Conservation (phyloP, 2,113 vertebrate genomes). For the Hylia prasina region DNA sequence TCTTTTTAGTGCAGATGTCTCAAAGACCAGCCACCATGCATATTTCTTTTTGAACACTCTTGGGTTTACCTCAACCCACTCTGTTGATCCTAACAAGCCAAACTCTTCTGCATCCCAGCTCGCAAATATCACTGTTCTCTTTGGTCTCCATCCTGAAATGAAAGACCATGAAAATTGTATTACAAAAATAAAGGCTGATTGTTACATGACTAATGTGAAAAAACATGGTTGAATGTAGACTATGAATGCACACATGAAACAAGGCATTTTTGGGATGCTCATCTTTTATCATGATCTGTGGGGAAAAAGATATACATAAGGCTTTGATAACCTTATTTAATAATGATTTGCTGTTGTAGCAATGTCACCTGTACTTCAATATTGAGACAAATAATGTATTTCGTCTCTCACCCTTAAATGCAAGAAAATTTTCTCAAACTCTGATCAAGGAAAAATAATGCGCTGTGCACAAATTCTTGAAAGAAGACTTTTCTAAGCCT, state of each 20-base stretch:
- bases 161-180: background rate
- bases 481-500: background rate
- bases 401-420: background rate
- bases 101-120: conserved; percentile 99
- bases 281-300: background rate
- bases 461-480: background rate
- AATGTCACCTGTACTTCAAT: background rate
- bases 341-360: background rate
- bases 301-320: background rate
- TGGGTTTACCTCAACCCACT: conserved; percentile 93
- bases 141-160: conserved; percentile 86
- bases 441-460: background rate
- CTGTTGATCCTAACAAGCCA: conserved; percentile 91
- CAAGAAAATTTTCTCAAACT: background rate
- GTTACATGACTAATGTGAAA: background rate
- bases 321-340: background rate
- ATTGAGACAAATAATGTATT: background rate
- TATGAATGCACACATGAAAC: too few species aligned
- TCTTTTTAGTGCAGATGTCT: background rate
- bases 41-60: background rate
- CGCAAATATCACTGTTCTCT: conserved; percentile 91
- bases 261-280: rapidly evolving
- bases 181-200: background rate
- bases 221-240: too few species aligned
- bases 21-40: background rate